Percentiles rank a stretch among this genome's conserved stretches.
Evolutionary conservation across 2,113 vertebrate species (phyloP).

Genomic region (Tragelaphus strepsiceros): DNA sequence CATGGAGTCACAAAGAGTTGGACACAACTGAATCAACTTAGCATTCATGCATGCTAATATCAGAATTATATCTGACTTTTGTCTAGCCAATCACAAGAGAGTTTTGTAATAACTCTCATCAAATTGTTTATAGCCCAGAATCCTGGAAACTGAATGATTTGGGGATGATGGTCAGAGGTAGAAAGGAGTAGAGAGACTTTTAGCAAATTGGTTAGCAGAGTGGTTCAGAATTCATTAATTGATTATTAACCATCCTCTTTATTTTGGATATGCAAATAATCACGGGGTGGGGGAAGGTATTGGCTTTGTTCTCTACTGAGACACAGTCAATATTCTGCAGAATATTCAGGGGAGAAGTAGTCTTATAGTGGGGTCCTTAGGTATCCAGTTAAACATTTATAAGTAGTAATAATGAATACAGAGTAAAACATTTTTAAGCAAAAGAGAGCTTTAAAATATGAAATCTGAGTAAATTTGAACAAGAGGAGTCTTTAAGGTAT

Average conservation of each 20-base stretch:
- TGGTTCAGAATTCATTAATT: background rate
- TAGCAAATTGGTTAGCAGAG: background rate
- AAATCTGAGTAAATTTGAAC: background rate
- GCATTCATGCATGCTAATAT: background rate
- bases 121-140: background rate
- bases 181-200: background rate
- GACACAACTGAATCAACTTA: background rate
- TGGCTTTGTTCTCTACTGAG: background rate
- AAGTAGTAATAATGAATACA: background rate
- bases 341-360: background rate
- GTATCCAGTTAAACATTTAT: background rate
- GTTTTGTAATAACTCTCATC: background rate
- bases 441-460: background rate
- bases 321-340: background rate
- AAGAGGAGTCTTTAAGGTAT: background rate
- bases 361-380: background rate
- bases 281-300: background rate
- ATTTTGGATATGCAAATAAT: background rate
- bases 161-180: background rate
- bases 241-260: slow-evolving; percentile 6
- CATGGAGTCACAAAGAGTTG: background rate
- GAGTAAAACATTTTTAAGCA: background rate
- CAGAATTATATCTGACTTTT: background rate
- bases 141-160: background rate
- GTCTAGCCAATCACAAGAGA: background rate